These are phyloP conservation scores for Heliothis subflexa DNA, from an alignment of 1,140 invertebrate genomes.

Conservation along the genomic window DNA sequence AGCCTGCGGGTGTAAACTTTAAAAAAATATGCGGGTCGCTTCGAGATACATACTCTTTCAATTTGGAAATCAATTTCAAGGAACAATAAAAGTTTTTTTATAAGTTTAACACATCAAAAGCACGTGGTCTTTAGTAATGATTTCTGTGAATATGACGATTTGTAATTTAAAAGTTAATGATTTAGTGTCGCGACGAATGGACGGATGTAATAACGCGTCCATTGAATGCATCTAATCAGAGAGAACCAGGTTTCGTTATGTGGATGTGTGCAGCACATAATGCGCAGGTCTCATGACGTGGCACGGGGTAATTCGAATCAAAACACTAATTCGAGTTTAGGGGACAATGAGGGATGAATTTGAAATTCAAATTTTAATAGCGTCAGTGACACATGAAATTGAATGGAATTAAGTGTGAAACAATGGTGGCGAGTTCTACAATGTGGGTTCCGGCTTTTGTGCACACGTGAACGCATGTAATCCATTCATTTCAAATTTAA, in stretches of 20 bases:
- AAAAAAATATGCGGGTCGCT: not conserved
- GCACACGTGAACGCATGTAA: slow-evolving; percentile 50
- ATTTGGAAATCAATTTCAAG: slow-evolving; percentile 1
- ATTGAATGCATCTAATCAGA: slow-evolving; percentile 36
- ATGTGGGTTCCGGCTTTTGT: slow-evolving; percentile 56
- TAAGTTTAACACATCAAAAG: not conserved
- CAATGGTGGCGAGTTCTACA: slow-evolving; percentile 49
- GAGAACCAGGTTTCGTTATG: slow-evolving; percentile 7
- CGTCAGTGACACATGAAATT: slow-evolving; percentile 69
- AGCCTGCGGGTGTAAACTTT: not conserved
- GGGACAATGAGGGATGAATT: slow-evolving; percentile 67
- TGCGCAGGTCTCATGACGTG: slow-evolving; percentile 34
- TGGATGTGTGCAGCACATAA: slow-evolving; percentile 10
- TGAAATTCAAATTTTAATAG: slow-evolving; percentile 67
- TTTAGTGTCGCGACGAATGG: slow-evolving; percentile 1
- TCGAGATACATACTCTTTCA: not conserved
- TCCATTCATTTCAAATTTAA: slow-evolving; percentile 54
- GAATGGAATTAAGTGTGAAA: slow-evolving; percentile 61
- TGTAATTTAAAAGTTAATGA: slow-evolving; percentile 18
- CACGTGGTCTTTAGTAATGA: slow-evolving; percentile 14
- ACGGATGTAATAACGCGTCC: slow-evolving; percentile 40
- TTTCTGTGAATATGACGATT: slow-evolving; percentile 5
- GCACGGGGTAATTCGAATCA: slow-evolving; percentile 38
- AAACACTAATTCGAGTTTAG: slow-evolving; percentile 60
- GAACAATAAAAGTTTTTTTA: slow-evolving; percentile 11